phyloP scores from a whole-genome alignment of 2,888 invertebrate genomes.

The Agrotis ipsilon region DNA sequence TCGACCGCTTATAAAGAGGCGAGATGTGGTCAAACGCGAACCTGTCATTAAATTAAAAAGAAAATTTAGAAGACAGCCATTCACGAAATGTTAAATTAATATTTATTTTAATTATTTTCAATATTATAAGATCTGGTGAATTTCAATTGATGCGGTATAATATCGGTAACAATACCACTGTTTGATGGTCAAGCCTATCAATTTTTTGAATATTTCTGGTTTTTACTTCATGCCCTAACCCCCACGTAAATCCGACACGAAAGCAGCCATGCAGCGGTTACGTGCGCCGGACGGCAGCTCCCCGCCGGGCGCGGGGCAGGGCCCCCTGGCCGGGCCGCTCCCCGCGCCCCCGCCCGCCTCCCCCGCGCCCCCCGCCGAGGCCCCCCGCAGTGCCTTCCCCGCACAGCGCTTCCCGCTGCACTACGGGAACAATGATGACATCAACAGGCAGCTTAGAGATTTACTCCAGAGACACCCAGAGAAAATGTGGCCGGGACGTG shows the following conservation, averaged over 20 bases:
- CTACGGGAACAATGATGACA: conserved; percentile 87
- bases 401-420: conserved; percentile 88
- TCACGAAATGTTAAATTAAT: too few species aligned
- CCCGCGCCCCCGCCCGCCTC: conserved; percentile 64
- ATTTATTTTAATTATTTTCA: too few species aligned
- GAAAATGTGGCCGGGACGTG: conserved; percentile 91
- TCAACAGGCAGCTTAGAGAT: conserved; percentile 95
- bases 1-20: too few species aligned
- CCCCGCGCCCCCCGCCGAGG: conserved; percentile 75
- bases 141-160: too few species aligned
- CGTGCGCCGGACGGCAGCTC: conserved; percentile 80
- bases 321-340: conserved; percentile 64
- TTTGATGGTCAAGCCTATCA: too few species aligned
- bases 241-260: conserved; percentile 56
- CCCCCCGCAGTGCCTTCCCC: conserved; percentile 84
- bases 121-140: too few species aligned
- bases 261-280: conserved; percentile 88
- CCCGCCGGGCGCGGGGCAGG: conserved; percentile 69
- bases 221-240: conserved; percentile 40
- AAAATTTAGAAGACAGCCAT: too few species aligned
- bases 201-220: background rate
- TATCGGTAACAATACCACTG: too few species aligned
- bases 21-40: too few species aligned
- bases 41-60: too few species aligned
- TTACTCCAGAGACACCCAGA: conserved; percentile 95